A percentile compares a stretch with the other conserved stretches of the same genome.
These are phyloP conservation scores for Scaptodrosophila lebanonensis DNA, from an alignment of 1,140 invertebrate species.

Conservation along the genomic window DNA sequence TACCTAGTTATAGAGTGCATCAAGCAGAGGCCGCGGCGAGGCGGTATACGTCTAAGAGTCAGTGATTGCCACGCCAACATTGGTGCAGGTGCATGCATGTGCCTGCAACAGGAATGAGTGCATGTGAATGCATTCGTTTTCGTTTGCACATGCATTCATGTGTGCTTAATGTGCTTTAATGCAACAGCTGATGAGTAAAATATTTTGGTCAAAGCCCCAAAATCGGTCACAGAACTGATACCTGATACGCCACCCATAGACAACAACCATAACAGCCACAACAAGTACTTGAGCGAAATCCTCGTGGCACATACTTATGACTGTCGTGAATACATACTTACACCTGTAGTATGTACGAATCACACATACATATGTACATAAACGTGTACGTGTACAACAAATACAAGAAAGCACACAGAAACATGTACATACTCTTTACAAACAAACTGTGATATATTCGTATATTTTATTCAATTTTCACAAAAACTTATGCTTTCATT, in stretches of 20 bases:
- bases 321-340: slow-evolving; percentile 1
- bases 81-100: not conserved
- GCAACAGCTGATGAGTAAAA: slow-evolving; percentile 66
- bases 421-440: slow-evolving; percentile 14
- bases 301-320: slow-evolving; percentile 5
- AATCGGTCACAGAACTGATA: slow-evolving; percentile 21
- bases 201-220: slow-evolving; percentile 70
- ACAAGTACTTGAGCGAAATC: too few relatives aligned
- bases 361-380: not conserved
- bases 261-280: too few relatives aligned
- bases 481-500: slow-evolving; percentile 15
- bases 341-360: too few relatives aligned
- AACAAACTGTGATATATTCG: slow-evolving; percentile 12
- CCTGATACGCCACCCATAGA: too few relatives aligned
- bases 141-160: not conserved
- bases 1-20: slow-evolving; percentile 10
- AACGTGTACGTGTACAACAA: slow-evolving; percentile 14
- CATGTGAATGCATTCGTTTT: not conserved
- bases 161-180: slow-evolving; percentile 15
- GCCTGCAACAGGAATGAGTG: slow-evolving; percentile 16
- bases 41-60: slow-evolving; percentile 65
- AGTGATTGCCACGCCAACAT: slow-evolving; percentile 33
- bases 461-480: not conserved
- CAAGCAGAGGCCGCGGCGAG: slow-evolving; percentile 65
- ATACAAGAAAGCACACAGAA: not conserved